Evolutionary conservation across 1,140 invertebrate genomes (phyloP), one percentile per base, ranked within the genome.

Genomic region (Gonatopus flavifemur): DNA sequence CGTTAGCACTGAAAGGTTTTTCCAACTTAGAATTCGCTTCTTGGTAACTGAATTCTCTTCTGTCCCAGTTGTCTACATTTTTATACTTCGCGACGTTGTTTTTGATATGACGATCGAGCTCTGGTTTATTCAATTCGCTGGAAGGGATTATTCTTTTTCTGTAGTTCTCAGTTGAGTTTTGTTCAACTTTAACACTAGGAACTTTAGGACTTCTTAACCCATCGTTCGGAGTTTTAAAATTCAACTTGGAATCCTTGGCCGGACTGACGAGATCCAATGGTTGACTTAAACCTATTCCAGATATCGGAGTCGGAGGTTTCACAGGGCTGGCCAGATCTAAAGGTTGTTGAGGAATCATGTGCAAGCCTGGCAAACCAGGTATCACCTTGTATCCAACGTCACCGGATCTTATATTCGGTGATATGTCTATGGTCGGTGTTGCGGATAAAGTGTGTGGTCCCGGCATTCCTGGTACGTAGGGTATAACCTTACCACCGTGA

Each of bases 401-500:
- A 22, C 58, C 55, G 19, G 61, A 33, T 9, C 58, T 37, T 55
- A 58, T 37, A 48, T 43, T 65, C 20, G 59, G 39, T 18, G 72
- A 69, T 69, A 74, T 72, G 64, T 73, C 70, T 57, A 70, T 64
- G n/a, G 64, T 20, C 7, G 78, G 66, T 31, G 78, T 76, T 16
- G 47, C 76, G 8, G 59, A 49, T 3, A 81, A 67, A 10, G 81
- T 85, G 52, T 87, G 85, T 1, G 91, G 90, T 25, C 90, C 90
- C 1, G 90, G 90, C 69, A 93, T 93, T 9, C 90, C 91, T 2
- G 90, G 90, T 4, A 93, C 89, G 70, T 89, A 87, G 3, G 88
- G 88, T 59, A 91, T 88, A 7, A 86, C 71, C 67, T 88, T 88
- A n/a, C 85, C 88, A n/a, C 78, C 82, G 43, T 77, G 74, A 0